Conservation (phyloP, 37 sponge, comb jelly and placozoan species). For the Dysidea cf. avara region DNA sequence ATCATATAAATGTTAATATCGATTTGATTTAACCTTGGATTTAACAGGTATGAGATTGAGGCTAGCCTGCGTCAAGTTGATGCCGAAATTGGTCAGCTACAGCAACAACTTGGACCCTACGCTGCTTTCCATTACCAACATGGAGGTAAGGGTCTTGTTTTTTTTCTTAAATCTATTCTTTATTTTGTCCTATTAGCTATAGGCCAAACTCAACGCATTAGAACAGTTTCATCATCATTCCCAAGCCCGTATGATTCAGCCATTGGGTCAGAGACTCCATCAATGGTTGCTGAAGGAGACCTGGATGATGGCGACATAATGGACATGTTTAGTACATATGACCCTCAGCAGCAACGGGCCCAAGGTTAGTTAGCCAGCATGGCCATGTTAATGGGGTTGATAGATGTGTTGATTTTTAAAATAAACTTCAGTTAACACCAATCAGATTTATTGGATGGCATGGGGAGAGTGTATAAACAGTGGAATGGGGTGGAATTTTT, state of each 20-base stretch:
- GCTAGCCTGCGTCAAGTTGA: slow-evolving; percentile 54
- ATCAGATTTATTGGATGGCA: neutral
- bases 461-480: too few species aligned
- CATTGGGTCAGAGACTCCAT: slow-evolving; percentile 48
- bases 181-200: too few species aligned
- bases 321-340: neutral
- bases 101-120: too few species aligned
- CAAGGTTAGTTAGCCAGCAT: neutral
- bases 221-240: neutral
- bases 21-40: too few species aligned
- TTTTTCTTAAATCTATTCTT: too few species aligned
- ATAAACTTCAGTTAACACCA: neutral
- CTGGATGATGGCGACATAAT: slow-evolving; percentile 24
- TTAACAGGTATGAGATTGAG: slow-evolving; percentile 61
- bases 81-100: slow-evolving; percentile 40
- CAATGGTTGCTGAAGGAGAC: slow-evolving; percentile 51
- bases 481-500: too few species aligned
- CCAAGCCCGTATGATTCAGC: slow-evolving; percentile 51
- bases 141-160: too few species aligned
- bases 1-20: too few species aligned
- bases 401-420: neutral
- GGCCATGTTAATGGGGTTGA: neutral
- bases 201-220: neutral
- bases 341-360: slow-evolving; percentile 19
- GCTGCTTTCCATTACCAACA: too few species aligned